phyloP scores from a whole-genome alignment of 1,140 invertebrate genomes.

The Myzus persicae region DNA sequence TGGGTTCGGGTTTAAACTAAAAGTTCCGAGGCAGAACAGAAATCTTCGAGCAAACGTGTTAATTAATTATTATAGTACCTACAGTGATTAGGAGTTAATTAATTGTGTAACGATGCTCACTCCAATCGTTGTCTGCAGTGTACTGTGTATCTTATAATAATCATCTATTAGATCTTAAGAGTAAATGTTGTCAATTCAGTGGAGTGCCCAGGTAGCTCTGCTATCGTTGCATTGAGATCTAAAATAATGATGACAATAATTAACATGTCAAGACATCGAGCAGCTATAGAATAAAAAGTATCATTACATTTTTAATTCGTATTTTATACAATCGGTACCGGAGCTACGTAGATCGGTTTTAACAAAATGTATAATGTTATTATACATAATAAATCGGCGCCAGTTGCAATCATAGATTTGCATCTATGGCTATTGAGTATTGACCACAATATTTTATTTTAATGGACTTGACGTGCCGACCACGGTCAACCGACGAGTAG shows the following conservation, averaged over 20 bases:
- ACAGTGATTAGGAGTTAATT: neutral
- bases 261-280: neutral
- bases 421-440: neutral
- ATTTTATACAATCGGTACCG: neutral
- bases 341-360: neutral
- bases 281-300: neutral
- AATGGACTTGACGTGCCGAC: neutral
- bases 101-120: neutral
- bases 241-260: neutral
- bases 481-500: neutral
- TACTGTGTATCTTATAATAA: neutral
- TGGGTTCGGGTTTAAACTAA: neutral
- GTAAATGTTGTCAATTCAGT: neutral
- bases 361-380: neutral
- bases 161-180: neutral
- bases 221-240: neutral
- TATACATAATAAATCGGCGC: neutral
- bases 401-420: neutral
- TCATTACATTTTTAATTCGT: neutral
- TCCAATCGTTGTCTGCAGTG: neutral
- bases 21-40: neutral
- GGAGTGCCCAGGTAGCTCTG: neutral
- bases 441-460: neutral
- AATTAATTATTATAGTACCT: no score
- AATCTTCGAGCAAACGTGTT: neutral